Conservation (phyloP, 2,888 invertebrate species). For the Podotricha telesiphe region DNA sequence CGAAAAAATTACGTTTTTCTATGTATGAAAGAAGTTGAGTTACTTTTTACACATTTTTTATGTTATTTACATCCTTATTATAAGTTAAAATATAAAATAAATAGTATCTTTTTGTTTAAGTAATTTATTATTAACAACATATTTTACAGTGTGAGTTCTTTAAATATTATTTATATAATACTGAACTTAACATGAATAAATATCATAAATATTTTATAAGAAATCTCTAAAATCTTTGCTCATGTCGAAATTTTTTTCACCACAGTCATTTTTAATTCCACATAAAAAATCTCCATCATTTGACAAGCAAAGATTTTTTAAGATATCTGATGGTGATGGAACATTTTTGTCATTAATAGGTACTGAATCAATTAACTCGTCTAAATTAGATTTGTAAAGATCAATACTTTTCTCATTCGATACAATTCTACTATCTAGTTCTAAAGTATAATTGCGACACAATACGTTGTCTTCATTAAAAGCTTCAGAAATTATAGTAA, state of each 20-base stretch:
- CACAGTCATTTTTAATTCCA: conserved; percentile 20
- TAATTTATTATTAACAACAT: background rate
- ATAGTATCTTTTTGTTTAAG: background rate
- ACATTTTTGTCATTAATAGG: conserved; percentile 76
- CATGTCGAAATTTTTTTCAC: conserved; percentile 18
- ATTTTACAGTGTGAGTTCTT: background rate
- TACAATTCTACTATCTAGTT: conserved; percentile 22
- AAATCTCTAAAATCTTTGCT: conserved; percentile 35
- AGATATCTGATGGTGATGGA: conserved; percentile 86
- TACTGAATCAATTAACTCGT: conserved; percentile 63
- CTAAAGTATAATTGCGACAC: conserved; percentile 36
- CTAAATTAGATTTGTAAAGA: conserved; percentile 69
- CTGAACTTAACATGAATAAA: background rate
- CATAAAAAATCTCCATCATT: conserved; percentile 68
- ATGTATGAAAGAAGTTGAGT: background rate
- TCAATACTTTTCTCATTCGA: conserved; percentile 50
- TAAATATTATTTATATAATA: too few relatives aligned
- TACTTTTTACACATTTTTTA: background rate
- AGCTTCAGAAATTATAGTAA: conserved; percentile 64
- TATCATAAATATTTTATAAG: conserved; percentile 23
- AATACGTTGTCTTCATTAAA: conserved; percentile 50
- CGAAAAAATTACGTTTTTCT: background rate
- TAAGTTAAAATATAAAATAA: background rate
- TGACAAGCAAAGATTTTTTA: conserved; percentile 85
- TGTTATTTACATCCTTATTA: background rate